These are phyloP conservation scores for Florisuga fusca DNA, from an alignment of 2,797 vertebrate species.

Conservation along the genomic window DNA sequence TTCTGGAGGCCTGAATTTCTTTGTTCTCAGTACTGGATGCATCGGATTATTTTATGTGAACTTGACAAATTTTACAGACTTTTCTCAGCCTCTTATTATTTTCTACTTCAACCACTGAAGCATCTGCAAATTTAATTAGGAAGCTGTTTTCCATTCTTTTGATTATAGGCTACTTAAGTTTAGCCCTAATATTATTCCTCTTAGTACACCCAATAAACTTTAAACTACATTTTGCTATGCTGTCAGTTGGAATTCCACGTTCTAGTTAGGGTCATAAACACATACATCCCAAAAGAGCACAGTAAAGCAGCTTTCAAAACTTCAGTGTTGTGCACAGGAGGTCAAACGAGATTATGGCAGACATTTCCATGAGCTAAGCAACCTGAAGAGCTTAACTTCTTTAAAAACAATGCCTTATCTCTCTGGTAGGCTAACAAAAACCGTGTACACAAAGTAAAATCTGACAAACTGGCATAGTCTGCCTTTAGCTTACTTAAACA, in stretches of 20 bases:
- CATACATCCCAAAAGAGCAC: neutral
- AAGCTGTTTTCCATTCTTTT: neutral
- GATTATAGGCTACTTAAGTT: neutral
- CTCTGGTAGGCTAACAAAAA: neutral
- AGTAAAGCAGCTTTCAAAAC: slow-evolving; percentile 18
- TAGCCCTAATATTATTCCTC: neutral
- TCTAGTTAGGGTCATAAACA: slow-evolving; percentile 21
- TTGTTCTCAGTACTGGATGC: neutral
- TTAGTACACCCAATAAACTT: neutral
- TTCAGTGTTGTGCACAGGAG: neutral
- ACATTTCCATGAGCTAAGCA: slow-evolving; percentile 51
- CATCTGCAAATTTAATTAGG: slow-evolving; percentile 4
- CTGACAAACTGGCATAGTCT: neutral
- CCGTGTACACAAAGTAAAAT: neutral
- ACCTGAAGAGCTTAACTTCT: slow-evolving; percentile 41
- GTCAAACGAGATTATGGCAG: slow-evolving; percentile 41
- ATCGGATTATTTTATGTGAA: neutral
- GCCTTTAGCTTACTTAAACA: neutral
- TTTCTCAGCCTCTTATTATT: slow-evolving; percentile 2
- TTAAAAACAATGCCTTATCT: neutral
- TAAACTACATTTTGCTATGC: neutral
- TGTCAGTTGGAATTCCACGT: slow-evolving; percentile 18
- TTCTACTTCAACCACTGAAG: neutral
- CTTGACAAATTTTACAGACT: neutral
- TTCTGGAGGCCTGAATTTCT: neutral